Base-by-base conservation (phyloP, 2,797 vertebrate species). In the Brachymystax lenok region DNA sequence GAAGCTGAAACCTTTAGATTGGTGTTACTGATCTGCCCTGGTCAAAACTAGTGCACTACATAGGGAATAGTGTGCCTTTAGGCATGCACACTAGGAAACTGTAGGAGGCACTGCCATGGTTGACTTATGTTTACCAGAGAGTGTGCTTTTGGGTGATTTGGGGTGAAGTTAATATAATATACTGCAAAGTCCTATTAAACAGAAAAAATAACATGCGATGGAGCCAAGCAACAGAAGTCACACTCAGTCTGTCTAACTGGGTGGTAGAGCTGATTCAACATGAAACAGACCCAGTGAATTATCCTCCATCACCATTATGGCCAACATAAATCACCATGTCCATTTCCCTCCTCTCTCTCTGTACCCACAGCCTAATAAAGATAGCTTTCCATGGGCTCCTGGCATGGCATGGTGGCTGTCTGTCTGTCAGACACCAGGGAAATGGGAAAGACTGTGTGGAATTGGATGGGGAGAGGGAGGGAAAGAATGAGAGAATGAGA, bases 261-360 rank as follows among this genome's bases (percentile, higher is more conserved):
- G 91, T 92, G 91, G 89, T 86, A 86, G 81, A 19, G 84, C 83
- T 91, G 90, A 91, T 67, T 91, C 87, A 92, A 92, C 89, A 91
- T 80, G 79, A 82, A 89, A 83, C 86, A 80, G 85, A 86, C 85
- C 87, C 82, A 35, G 76, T 86, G 90, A 86, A 76, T 79, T 87
- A 91, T 93, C 90, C 83, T 90, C 85, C 87, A 87, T 89, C 86
- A 89, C 88, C 86, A 90, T 91, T 90, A 88, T 83, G 88, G 87
- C 87, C 82, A 3, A 75, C 83, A 69, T 79, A 82, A 89, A 88
- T 91, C 89, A 91, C 90, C 88, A 87, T 88, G 86, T 84, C 89
- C 87, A 88, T 91, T 92, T 91, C 90, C 89, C 82, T 77, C 90
- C 79, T 87, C 54, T 74, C 85, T 88, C 78, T 86, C 54, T 74